These are phyloP conservation scores for Acromyrmex heyeri DNA, from an alignment of 1,140 invertebrate species.

Conservation along the genomic window DNA sequence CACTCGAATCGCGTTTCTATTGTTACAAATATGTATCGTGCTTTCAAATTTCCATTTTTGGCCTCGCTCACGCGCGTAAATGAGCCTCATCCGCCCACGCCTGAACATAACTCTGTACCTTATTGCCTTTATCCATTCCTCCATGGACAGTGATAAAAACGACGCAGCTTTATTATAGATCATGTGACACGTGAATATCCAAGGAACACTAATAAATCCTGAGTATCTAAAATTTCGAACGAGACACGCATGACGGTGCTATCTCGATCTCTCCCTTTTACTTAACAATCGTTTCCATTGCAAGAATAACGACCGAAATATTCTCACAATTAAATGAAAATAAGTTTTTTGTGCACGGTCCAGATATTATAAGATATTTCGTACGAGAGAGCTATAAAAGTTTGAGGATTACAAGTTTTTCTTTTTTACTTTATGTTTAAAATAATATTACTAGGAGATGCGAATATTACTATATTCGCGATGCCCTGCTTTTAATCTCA, in stretches of 20 bases:
- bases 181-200: conserved; percentile 71
- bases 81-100: conserved; percentile 39
- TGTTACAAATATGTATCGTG: conserved; percentile 39
- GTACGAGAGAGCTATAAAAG: background rate
- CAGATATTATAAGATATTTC: conserved; percentile 31
- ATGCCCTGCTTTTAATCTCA: conserved; percentile 6
- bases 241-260: too few species aligned
- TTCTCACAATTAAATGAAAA: conserved; percentile 2
- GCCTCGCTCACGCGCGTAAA: conserved; percentile 15
- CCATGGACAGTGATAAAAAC: conserved; percentile 80
- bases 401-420: conserved; percentile 11
- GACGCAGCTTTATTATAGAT: conserved; percentile 73
- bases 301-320: conserved; percentile 19
- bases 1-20: conserved; percentile 48
- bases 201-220: conserved; percentile 76
- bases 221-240: conserved; percentile 67
- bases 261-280: background rate
- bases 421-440: conserved; percentile 20
- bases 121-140: conserved; percentile 38
- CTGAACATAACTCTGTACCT: background rate
- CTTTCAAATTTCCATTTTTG: conserved; percentile 64
- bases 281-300: conserved; percentile 1
- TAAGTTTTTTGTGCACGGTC: conserved; percentile 6
- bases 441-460: conserved; percentile 24
- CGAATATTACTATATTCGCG: conserved; percentile 1